Evolutionary conservation across 2,888 invertebrate genomes (phyloP).

Genomic region (Craniophora ligustri): DNA sequence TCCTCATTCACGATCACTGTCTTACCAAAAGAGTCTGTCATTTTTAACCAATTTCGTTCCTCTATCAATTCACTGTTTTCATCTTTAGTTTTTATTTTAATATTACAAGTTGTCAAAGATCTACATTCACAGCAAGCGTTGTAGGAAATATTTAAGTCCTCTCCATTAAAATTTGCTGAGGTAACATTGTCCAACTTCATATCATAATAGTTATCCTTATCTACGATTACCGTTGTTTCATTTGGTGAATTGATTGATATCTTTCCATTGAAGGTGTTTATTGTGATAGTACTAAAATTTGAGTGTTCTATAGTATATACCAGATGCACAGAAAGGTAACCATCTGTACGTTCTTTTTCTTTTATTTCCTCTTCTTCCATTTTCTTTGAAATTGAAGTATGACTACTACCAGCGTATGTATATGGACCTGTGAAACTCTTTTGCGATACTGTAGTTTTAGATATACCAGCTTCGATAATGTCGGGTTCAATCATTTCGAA

Average conservation of each 20-base stretch:
- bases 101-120: constrained; percentile 69
- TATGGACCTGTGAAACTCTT: constrained; percentile 59
- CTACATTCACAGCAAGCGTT: constrained; percentile 73
- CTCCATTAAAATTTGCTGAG: constrained; percentile 72
- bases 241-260: constrained; percentile 78
- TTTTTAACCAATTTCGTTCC: constrained; percentile 72
- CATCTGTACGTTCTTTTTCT: constrained; percentile 65
- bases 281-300: constrained; percentile 85
- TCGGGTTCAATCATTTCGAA: constrained; percentile 65
- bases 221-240: constrained; percentile 64
- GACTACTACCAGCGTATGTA: constrained; percentile 44
- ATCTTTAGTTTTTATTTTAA: constrained; percentile 67
- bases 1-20: constrained; percentile 74
- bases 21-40: constrained; percentile 78
- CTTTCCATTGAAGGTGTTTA: constrained; percentile 72
- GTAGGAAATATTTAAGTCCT: constrained; percentile 69
- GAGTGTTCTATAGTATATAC: constrained; percentile 81
- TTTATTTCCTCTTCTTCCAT: constrained; percentile 59
- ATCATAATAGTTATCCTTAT: constrained; percentile 68
- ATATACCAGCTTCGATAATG: constrained; percentile 57
- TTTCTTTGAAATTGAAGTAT: constrained; percentile 58
- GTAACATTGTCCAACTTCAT: constrained; percentile 73
- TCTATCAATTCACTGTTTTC: constrained; percentile 52
- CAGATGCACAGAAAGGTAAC: constrained; percentile 75
- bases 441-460: constrained; percentile 65